Percentiles rank a stretch among this genome's conserved stretches.
Conservation (phyloP, 2,797 vertebrate species). For the Melanotaenia nigrans region DNA sequence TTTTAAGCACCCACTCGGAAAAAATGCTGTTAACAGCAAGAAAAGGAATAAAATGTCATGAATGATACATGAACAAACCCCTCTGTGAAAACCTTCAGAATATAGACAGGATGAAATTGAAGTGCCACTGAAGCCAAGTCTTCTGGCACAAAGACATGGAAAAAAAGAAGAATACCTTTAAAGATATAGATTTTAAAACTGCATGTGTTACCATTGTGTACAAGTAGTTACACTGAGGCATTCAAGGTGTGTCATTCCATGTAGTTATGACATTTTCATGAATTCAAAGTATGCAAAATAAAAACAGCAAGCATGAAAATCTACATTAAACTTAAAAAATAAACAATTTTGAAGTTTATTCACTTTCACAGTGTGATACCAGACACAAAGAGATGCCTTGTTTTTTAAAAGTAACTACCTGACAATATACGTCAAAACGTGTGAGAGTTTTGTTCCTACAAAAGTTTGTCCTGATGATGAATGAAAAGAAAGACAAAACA, state of each 20-base stretch:
- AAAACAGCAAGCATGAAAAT: neutral
- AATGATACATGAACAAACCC: neutral
- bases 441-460: neutral
- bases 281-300: neutral
- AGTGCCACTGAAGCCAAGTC: neutral
- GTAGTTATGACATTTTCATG: neutral
- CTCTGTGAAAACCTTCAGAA: neutral
- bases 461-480: neutral
- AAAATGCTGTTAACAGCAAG: constrained; percentile 1
- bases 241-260: neutral
- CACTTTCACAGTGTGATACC: neutral
- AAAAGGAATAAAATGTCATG: neutral
- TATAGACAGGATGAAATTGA: neutral
- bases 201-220: too few species aligned
- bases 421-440: neutral
- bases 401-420: neutral
- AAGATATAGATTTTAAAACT: neutral
- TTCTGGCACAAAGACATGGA: neutral
- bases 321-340: neutral
- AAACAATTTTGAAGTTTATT: neutral
- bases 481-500: neutral
- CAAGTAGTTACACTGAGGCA: neutral
- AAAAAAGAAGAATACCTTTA: neutral
- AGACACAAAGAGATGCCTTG: neutral
- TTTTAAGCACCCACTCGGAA: neutral